phyloP scores from a whole-genome alignment of 2,888 invertebrate species.

The Clivina fossor region DNA sequence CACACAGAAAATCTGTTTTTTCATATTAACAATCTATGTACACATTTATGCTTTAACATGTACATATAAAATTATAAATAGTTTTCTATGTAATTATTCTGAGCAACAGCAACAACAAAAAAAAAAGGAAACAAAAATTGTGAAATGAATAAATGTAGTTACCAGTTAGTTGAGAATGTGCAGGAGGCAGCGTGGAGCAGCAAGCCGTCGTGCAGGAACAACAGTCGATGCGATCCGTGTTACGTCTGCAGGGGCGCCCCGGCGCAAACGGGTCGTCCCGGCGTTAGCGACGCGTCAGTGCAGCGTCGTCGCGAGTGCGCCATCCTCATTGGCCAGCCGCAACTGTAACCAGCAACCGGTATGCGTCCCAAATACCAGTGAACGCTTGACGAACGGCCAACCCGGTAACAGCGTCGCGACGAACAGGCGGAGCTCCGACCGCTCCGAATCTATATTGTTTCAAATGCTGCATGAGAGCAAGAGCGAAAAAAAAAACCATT shows the following conservation, averaged over 20 bases:
- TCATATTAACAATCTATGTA: too few species aligned
- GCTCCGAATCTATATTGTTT: conserved; percentile 20
- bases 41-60: too few species aligned
- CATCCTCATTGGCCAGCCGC: conserved; percentile 29
- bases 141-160: too few species aligned
- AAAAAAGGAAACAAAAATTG: too few species aligned
- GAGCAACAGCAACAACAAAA: too few species aligned
- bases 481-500: background rate
- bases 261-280: conserved; percentile 41
- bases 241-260: conserved; percentile 36
- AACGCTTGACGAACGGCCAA: conserved; percentile 10
- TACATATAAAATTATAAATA: too few species aligned
- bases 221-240: conserved; percentile 39
- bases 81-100: too few species aligned
- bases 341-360: conserved; percentile 25
- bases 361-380: conserved; percentile 18
- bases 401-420: background rate
- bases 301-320: conserved; percentile 11
- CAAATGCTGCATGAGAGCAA: conserved; percentile 5
- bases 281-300: conserved; percentile 8
- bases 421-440: conserved; percentile 5
- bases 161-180: conserved; percentile 1
- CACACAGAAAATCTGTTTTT: too few species aligned
- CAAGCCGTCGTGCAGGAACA: conserved; percentile 2
- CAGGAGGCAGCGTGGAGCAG: conserved; percentile 2